phyloP scores from a whole-genome alignment of 2,113 vertebrate species.

The Pollimyrus isidori region DNA sequence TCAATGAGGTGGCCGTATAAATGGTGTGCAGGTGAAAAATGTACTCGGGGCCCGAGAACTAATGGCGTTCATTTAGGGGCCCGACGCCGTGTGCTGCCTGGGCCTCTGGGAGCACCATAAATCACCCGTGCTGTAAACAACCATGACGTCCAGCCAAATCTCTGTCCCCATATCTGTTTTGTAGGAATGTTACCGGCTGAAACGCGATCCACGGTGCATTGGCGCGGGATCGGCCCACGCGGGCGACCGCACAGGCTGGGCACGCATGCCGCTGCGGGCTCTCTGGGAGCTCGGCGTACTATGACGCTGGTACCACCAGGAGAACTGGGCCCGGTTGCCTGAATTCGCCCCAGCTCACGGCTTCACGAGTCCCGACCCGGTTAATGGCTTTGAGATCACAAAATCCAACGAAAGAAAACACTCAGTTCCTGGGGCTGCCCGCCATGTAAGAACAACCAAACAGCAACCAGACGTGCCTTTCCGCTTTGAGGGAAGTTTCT shows the following conservation, averaged over 20 bases:
- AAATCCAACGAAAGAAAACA: neutral
- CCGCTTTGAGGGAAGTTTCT: neutral
- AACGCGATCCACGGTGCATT: constrained; percentile 46
- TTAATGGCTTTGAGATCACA: constrained; percentile 3
- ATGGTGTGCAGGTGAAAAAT: neutral
- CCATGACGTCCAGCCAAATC: constrained; percentile 63
- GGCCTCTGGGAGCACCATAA: constrained; percentile 57
- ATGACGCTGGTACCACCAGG: constrained; percentile 49
- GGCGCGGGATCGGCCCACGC: neutral
- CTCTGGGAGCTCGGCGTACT: constrained; percentile 47
- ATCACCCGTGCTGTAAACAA: constrained; percentile 69
- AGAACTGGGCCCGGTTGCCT: constrained; percentile 2
- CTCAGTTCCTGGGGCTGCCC: neutral
- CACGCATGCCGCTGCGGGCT: constrained; percentile 45
- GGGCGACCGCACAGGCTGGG: constrained; percentile 27
- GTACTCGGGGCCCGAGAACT: constrained; percentile 9
- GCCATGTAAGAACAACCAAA: neutral
- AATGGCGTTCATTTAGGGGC: constrained; percentile 34
- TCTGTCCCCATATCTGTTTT: constrained; percentile 64
- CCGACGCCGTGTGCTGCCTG: constrained; percentile 40
- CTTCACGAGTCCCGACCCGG: neutral
- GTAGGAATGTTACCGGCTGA: constrained; percentile 55
- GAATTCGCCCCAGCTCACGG: neutral
- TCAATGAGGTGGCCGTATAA: neutral
- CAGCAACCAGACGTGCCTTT: neutral